Evolutionary conservation across 2,797 vertebrate genomes (phyloP).

Genomic region (Notoglanidium macrostoma): DNA sequence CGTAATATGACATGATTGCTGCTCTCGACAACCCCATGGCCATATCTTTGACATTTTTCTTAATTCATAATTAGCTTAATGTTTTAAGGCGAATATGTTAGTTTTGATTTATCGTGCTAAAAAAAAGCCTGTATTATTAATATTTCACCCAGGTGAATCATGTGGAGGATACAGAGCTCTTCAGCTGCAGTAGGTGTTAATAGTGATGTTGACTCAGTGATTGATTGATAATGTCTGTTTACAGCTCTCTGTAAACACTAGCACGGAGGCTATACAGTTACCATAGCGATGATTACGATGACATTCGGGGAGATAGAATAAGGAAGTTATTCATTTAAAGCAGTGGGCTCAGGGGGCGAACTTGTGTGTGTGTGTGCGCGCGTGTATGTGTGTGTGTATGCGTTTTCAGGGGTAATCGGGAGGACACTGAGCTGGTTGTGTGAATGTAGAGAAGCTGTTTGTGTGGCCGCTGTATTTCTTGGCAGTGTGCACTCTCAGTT

Average conservation of each 20-base stretch:
- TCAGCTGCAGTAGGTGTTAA: conserved; percentile 1
- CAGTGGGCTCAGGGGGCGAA: conserved; percentile 43
- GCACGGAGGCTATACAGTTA: conserved; percentile 53
- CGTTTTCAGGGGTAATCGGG: conserved; percentile 59
- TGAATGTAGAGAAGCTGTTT: conserved; percentile 60
- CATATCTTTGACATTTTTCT: neutral
- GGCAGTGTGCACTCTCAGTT: conserved; percentile 65
- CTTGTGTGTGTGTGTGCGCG: conserved; percentile 48
- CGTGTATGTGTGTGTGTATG: conserved; percentile 47
- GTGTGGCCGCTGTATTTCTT: conserved; percentile 63
- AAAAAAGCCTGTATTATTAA: neutral
- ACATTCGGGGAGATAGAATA: conserved; percentile 73
- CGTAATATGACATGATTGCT: too few species aligned
- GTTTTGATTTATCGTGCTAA: neutral
- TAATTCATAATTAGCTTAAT: neutral
- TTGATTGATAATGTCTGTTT: conserved; percentile 66
- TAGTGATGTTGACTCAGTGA: conserved; percentile 44
- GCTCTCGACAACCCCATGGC: too few species aligned
- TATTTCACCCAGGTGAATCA: neutral
- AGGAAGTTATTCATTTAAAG: conserved; percentile 78
- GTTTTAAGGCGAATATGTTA: neutral
- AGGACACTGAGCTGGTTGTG: conserved; percentile 66
- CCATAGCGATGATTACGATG: conserved; percentile 68
- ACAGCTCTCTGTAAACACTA: conserved; percentile 67
- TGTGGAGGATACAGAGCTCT: neutral